Conservation (phyloP, 2,888 invertebrate genomes). For the Caenorhabditis drosophilae region DNA sequence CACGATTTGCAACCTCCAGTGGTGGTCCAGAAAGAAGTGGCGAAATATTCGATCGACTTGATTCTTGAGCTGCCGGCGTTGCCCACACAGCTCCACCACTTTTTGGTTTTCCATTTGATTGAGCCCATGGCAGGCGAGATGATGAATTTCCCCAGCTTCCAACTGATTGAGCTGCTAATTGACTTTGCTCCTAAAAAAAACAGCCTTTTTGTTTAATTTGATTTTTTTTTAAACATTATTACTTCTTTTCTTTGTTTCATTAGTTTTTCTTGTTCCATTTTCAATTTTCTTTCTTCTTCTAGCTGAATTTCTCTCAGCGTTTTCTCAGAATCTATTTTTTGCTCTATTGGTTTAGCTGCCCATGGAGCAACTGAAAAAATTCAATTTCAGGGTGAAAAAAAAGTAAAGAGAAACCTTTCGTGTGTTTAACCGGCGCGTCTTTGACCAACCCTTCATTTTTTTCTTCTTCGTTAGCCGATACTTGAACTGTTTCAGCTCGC, state of each 20-base stretch:
- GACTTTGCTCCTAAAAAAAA: background rate
- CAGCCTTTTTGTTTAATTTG: too few species aligned
- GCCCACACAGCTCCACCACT: slow-evolving; percentile 5
- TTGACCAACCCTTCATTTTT: slow-evolving; percentile 25
- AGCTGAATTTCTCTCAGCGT: slow-evolving; percentile 38
- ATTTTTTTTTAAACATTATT: background rate
- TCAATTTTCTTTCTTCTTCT: slow-evolving; percentile 42
- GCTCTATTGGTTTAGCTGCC: slow-evolving; percentile 18
- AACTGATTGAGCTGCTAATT: background rate
- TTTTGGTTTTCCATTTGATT: slow-evolving; percentile 5
- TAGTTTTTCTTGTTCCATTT: slow-evolving; percentile 20
- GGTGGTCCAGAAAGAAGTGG: slow-evolving; percentile 49
- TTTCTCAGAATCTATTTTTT: slow-evolving; percentile 17
- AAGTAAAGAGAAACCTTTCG: slow-evolving; percentile 3
- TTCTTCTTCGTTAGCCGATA: too few species aligned
- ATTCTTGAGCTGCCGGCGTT: background rate
- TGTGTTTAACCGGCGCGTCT: slow-evolving; percentile 27
- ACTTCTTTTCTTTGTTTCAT: slow-evolving; percentile 7
- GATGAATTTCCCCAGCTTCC: slow-evolving; percentile 12
- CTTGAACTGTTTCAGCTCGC: background rate
- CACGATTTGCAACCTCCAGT: slow-evolving; percentile 39
- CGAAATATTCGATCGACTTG: slow-evolving; percentile 10
- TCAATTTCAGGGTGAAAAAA: background rate
- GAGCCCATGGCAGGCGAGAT: slow-evolving; percentile 10
- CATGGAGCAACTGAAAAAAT: slow-evolving; percentile 27